These are phyloP conservation scores for Streblospio benedicti DNA, from an alignment of 1,140 invertebrate species.

Conservation along the genomic window DNA sequence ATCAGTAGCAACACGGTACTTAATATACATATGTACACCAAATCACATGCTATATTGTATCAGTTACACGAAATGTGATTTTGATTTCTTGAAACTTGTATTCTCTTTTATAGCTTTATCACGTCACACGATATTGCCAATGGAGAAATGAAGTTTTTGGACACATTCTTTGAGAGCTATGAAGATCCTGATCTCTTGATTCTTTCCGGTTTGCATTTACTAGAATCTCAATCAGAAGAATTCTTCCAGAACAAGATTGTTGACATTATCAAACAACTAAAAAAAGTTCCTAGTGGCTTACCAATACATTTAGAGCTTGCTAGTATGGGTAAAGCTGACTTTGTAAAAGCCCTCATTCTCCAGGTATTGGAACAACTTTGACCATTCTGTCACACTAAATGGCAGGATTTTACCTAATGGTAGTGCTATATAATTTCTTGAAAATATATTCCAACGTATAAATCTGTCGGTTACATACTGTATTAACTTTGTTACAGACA, in stretches of 20 bases:
- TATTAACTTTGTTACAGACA: slow-evolving; percentile 35
- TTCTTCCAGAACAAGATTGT: slow-evolving; percentile 40
- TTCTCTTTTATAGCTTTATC: no score
- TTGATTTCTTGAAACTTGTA: no score
- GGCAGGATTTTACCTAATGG: not conserved
- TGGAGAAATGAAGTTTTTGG: slow-evolving; percentile 36
- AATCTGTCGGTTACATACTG: not conserved
- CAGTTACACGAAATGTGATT: no score
- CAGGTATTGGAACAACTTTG: slow-evolving; percentile 28
- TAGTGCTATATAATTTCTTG: not conserved
- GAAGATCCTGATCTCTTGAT: slow-evolving; percentile 44
- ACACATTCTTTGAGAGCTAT: slow-evolving; percentile 46
- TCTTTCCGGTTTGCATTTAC: slow-evolving; percentile 47
- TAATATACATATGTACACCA: no score
- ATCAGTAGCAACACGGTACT: slow-evolving; percentile 46
- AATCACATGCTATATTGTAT: no score
- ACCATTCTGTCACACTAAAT: no score
- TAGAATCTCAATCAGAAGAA: slow-evolving; percentile 41
- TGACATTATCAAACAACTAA: slow-evolving; percentile 31
- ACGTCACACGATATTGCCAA: slow-evolving; percentile 48
- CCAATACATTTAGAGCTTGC: slow-evolving; percentile 49
- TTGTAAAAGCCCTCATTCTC: slow-evolving; percentile 37
- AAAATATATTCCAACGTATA: not conserved
- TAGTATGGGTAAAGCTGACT: slow-evolving; percentile 44
- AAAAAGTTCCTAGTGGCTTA: slow-evolving; percentile 29